Conservation (phyloP, 2,113 vertebrate genomes). For the Vireo altiloquus region DNA sequence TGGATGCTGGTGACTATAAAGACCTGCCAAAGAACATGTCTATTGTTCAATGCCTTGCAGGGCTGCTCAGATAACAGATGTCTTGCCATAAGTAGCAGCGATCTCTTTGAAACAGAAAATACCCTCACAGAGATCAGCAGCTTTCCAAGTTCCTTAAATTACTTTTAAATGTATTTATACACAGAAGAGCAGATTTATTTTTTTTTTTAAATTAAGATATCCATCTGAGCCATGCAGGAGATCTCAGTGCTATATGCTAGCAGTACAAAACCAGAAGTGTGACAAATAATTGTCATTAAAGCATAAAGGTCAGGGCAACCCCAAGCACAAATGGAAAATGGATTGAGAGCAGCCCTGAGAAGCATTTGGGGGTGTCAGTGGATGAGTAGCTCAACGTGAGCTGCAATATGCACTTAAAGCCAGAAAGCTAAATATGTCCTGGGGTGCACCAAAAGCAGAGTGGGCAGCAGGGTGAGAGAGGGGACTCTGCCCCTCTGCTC, state of each 20-base stretch:
- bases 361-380: not conserved
- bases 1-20: not conserved
- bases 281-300: not conserved
- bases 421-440: not conserved
- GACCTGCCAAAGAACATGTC: conserved; percentile 5
- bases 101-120: conserved; percentile 23
- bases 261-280: not conserved
- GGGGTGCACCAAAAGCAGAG: not conserved
- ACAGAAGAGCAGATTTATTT: not conserved
- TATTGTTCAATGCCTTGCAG: conserved; percentile 30
- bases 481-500: not conserved
- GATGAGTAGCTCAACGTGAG: not conserved
- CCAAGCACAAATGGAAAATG: not conserved
- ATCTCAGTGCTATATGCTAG: not conserved
- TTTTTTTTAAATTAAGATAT: not conserved
- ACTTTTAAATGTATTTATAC: not conserved
- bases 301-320: not conserved
- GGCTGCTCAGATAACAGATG: conserved; percentile 7
- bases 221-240: not conserved
- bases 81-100: not conserved
- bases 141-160: conserved; percentile 22
- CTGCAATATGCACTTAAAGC: not conserved
- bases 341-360: not conserved
- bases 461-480: not conserved
- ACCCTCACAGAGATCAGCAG: not conserved